phyloP scores from a whole-genome alignment of 2,797 vertebrate species.

The Potorous gilbertii region DNA sequence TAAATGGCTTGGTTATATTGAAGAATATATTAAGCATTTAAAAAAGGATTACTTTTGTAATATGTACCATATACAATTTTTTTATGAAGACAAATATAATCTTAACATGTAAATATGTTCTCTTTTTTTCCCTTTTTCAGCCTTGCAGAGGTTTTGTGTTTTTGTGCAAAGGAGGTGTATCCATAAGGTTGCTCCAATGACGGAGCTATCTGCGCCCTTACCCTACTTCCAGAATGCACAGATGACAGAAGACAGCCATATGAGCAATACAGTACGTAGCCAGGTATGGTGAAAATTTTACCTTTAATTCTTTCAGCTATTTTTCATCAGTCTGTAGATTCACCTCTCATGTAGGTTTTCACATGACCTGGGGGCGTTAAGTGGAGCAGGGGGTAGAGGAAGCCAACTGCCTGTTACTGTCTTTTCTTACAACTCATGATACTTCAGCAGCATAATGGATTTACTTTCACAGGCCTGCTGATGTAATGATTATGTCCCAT shows the following conservation, averaged over 20 bases:
- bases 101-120: constrained; percentile 40
- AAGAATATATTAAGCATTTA: constrained; percentile 66
- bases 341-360: background rate
- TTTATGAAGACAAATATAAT: constrained; percentile 31
- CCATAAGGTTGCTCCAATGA: constrained; percentile 83
- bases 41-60: constrained; percentile 63
- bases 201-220: constrained; percentile 87
- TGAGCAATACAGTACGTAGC: constrained; percentile 84
- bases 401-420: background rate
- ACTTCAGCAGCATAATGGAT: background rate
- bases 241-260: constrained; percentile 87
- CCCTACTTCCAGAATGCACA: constrained; percentile 89
- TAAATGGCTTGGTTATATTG: constrained; percentile 49
- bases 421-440: background rate
- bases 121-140: constrained; percentile 80
- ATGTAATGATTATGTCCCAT: background rate
- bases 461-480: background rate
- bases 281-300: constrained; percentile 70
- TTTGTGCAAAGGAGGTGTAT: constrained; percentile 70
- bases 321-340: constrained; percentile 8
- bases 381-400: background rate
- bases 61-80: constrained; percentile 52
- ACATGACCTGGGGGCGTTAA: background rate
- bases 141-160: constrained; percentile 73
- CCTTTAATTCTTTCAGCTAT: constrained; percentile 36